Evolutionary conservation across 2,888 invertebrate species (phyloP).

Genomic region (Plagodis pulveraria): DNA sequence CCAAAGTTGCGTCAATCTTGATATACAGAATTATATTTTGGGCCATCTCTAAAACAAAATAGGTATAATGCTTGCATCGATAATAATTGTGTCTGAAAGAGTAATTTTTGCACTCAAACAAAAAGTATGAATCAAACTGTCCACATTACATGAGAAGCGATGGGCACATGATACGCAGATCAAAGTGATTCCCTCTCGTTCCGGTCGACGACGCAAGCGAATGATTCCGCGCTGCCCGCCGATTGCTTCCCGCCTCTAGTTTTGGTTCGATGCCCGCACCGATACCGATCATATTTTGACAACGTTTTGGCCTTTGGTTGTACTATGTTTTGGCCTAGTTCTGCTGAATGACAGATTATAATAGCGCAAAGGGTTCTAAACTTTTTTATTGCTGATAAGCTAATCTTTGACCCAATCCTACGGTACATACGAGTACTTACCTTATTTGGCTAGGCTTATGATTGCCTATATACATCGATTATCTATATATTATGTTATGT

Average conservation of each 20-base stretch:
- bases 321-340: not conserved
- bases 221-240: constrained; percentile 70
- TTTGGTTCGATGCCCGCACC: constrained; percentile 51
- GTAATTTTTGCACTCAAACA: not conserved
- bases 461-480: too few species aligned
- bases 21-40: too few species aligned
- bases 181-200: constrained; percentile 78
- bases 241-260: constrained; percentile 68
- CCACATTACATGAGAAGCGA: constrained; percentile 28
- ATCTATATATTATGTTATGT: too few species aligned
- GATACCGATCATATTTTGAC: constrained; percentile 16
- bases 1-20: too few species aligned
- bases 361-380: too few species aligned
- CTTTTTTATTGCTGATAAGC: too few species aligned
- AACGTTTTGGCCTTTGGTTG: constrained; percentile 1
- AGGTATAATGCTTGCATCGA: not conserved
- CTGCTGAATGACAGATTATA: too few species aligned
- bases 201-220: constrained; percentile 64
- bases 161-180: constrained; percentile 56
- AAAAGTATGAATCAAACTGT: constrained; percentile 6
- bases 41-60: too few species aligned
- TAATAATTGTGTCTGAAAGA: not conserved
- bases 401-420: too few species aligned
- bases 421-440: too few species aligned
- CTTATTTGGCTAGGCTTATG: too few species aligned